Percentiles rank a stretch among this genome's conserved stretches.
These are phyloP conservation scores for Phalacrocorax brasilianus DNA, from an alignment of 2,113 vertebrate genomes.

Conservation along the genomic window DNA sequence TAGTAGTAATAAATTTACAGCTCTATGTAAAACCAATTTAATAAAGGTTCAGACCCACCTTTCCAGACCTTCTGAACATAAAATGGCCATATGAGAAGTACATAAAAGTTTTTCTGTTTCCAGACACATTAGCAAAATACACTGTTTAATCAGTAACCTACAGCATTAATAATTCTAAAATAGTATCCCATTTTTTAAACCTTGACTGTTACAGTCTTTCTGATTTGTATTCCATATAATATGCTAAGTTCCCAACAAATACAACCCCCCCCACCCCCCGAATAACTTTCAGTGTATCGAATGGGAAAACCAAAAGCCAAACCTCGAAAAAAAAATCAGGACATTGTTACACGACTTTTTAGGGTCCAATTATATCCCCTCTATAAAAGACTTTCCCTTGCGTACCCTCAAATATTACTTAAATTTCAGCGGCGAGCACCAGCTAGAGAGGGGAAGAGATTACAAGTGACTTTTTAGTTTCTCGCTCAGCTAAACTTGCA, in stretches of 20 bases:
- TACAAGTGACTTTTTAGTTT: neutral
- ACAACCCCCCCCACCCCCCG: neutral
- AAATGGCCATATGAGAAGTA: neutral
- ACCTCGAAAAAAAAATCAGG: neutral
- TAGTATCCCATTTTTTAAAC: neutral
- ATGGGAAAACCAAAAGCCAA: neutral
- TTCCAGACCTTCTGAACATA: neutral
- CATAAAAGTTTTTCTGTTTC: neutral
- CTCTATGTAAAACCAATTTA: neutral
- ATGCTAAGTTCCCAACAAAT: neutral
- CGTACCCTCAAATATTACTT: neutral
- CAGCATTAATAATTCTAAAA: neutral
- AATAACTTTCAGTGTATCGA: neutral
- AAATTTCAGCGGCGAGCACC: neutral
- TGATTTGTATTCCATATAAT: neutral
- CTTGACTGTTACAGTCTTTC: neutral
- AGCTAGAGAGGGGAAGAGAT: neutral
- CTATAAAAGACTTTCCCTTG: neutral
- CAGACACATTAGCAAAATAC: neutral
- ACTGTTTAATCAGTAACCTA: neutral
- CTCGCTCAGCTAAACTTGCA: neutral
- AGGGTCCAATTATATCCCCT: neutral
- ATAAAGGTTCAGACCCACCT: neutral
- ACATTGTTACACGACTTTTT: neutral
- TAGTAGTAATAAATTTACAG: neutral